phyloP scores from a whole-genome alignment of 2,888 invertebrate species.

The Drosophila multiciliata region DNA sequence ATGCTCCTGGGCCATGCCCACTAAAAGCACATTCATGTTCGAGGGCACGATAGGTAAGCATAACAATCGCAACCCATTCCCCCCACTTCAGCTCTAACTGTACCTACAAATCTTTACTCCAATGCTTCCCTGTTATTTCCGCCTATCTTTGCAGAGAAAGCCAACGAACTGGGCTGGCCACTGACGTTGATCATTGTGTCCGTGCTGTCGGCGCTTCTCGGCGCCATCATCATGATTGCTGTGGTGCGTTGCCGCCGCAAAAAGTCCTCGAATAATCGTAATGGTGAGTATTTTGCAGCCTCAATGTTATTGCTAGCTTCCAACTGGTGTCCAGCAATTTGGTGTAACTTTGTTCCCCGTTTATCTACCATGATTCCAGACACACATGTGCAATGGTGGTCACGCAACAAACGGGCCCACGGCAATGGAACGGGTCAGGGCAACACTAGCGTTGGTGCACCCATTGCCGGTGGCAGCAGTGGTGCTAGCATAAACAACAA shows the following conservation, averaged over 20 bases:
- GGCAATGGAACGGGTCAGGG: conserved; percentile 44
- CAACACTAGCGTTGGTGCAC: conserved; percentile 41
- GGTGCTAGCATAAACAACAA: conserved; percentile 62
- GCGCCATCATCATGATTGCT: conserved; percentile 90
- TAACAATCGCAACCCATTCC: neutral
- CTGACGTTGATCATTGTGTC: conserved; percentile 90
- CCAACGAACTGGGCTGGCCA: conserved; percentile 89
- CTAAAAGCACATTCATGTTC: conserved; percentile 86
- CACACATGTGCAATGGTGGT: conserved; percentile 85
- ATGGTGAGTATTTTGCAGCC: conserved; percentile 80
- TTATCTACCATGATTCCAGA: conserved; percentile 64
- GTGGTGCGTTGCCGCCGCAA: conserved; percentile 88
- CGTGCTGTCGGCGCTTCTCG: conserved; percentile 89
- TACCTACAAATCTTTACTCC: conserved; percentile 2
- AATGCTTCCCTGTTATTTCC: conserved; percentile 4
- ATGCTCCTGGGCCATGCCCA: conserved; percentile 90
- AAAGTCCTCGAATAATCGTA: conserved; percentile 84
- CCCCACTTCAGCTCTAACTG: neutral
- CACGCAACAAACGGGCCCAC: conserved; percentile 83
- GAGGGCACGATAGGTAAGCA: conserved; percentile 87
- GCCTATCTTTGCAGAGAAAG: conserved; percentile 82
- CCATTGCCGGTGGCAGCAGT: conserved; percentile 51
- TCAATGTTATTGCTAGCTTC: neutral
- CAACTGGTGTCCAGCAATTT: conserved; percentile 12
- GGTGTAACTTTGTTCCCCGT: conserved; percentile 25